Percentiles rank a stretch among this genome's conserved stretches.
Conservation (phyloP, 2,113 vertebrate genomes). For the Callopanchax toddi region DNA sequence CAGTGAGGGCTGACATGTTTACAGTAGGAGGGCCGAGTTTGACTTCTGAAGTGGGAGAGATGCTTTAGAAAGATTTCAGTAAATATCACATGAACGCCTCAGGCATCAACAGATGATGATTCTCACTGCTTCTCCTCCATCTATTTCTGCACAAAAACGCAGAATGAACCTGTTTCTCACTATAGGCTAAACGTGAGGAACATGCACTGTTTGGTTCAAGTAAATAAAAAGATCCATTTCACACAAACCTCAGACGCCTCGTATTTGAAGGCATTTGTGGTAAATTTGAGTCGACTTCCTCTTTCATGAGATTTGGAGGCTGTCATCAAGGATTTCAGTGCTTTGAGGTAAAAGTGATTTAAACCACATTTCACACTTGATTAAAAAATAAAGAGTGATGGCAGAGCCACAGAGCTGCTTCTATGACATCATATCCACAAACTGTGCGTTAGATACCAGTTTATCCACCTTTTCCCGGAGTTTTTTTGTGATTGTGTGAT, state of each 20-base stretch:
- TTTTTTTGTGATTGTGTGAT: background rate
- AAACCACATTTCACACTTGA: constrained; percentile 78
- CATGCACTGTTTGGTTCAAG: constrained; percentile 22
- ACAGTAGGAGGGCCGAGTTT: constrained; percentile 4
- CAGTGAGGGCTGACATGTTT: constrained; percentile 17
- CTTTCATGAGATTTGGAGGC: constrained; percentile 62
- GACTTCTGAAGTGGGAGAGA: constrained; percentile 2
- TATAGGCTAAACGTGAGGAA: constrained; percentile 9
- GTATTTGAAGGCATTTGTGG: constrained; percentile 15
- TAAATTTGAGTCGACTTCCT: constrained; percentile 62
- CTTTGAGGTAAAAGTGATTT: constrained; percentile 66
- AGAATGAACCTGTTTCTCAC: constrained; percentile 21
- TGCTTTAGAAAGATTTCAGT: background rate
- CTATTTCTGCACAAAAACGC: constrained; percentile 41
- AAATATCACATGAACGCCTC: constrained; percentile 43
- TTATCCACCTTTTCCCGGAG: constrained; percentile 19
- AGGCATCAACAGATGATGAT: constrained; percentile 42
- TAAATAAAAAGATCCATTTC: no score
- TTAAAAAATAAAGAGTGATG: constrained; percentile 58
- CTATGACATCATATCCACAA: constrained; percentile 43
- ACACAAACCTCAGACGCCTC: no score
- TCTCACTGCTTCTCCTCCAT: constrained; percentile 40
- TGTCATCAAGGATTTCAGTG: constrained; percentile 64
- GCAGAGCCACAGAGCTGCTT: constrained; percentile 51
- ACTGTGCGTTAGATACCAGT: constrained; percentile 28